These are phyloP conservation scores for Melanaphis sacchari DNA, from an alignment of 1,140 invertebrate species.

Conservation along the genomic window DNA sequence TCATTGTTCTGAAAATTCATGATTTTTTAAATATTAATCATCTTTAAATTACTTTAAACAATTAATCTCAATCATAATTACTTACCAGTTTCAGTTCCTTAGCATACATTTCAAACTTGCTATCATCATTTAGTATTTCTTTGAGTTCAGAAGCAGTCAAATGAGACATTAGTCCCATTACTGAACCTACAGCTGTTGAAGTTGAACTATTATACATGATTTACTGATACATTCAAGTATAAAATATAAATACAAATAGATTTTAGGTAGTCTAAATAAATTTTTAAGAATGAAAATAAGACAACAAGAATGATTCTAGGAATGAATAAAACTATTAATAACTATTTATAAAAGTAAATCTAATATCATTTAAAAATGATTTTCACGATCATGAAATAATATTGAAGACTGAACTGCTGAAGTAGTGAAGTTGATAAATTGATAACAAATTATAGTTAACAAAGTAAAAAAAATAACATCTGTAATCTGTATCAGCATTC, in stretches of 20 bases:
- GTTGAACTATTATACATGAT: constrained; percentile 59
- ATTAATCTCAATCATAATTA: constrained; percentile 36
- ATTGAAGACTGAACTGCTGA: background rate
- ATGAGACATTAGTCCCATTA: constrained; percentile 67
- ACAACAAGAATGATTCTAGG: background rate
- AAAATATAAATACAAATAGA: background rate
- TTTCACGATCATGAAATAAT: background rate
- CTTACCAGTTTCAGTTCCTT: constrained; percentile 79
- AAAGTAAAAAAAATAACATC: constrained; percentile 30
- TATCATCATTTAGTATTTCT: constrained; percentile 82
- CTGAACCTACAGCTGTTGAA: constrained; percentile 62
- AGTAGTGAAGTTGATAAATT: background rate
- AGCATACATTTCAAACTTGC: constrained; percentile 80
- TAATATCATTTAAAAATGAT: background rate
- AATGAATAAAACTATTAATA: background rate
- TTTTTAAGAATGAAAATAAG: background rate
- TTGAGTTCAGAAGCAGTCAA: constrained; percentile 79
- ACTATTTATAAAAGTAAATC: background rate
- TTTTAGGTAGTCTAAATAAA: background rate
- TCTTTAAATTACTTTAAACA: background rate
- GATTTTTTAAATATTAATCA: constrained; percentile 59
- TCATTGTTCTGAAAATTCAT: constrained; percentile 73
- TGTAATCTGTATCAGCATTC: background rate
- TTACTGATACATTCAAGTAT: constrained; percentile 17
- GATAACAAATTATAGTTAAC: background rate